Evolutionary conservation across 2,888 invertebrate species (phyloP), one percentile per base, ranked within the genome.

Genomic region (Sminthurides aquaticus): DNA sequence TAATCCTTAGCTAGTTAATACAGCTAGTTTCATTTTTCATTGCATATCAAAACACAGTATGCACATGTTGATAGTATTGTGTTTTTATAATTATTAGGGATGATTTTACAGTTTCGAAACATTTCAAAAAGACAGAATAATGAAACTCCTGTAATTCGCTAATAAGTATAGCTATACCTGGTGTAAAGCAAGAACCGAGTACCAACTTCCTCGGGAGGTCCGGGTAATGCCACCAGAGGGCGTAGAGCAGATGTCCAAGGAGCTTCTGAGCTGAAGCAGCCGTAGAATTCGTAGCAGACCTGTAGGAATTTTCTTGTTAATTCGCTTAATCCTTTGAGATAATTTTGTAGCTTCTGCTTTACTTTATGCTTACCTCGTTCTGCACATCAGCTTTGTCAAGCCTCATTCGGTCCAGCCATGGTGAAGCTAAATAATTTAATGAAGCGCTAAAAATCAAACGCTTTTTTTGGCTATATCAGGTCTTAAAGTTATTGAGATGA

Each of bases 241-340:
- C 80, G 75, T n/a, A 77, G 56, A 2, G 76, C 43, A 2, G 77
- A 75, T 25, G 70, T 75, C 80, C 80, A 80, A 2, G 80, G 80
- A 62, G 75, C 69, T 15, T 72, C 73, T 28, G 76, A 77, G 0
- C 75, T 70, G 65, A 80, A 80, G 69, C 80, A 80, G 28, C 79
- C 80, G 54, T 80, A 74, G 59, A 76, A 75, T 0, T 75, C 74
- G 67, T 78, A 80, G 66, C 80, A 80, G 20, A 72, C 72, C 66
- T 72, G 43, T 15, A 34, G 8, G 15, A 34, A 15, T n/a, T n/a
- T n/a, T n/a, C n/a, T n/a, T n/a, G n/a, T n/a, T n/a, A n/a, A n/a
- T n/a, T 34, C 43, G 15, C 43, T 34, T 34, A 34, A 34, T 11
- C 43, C n/a, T n/a, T n/a, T n/a, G n/a, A n/a, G n/a, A 57, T 27